A percentile compares a stretch with the other conserved stretches of the same genome.
Evolutionary conservation across 2,113 vertebrate species (phyloP).

Genomic region (Menura novaehollandiae): DNA sequence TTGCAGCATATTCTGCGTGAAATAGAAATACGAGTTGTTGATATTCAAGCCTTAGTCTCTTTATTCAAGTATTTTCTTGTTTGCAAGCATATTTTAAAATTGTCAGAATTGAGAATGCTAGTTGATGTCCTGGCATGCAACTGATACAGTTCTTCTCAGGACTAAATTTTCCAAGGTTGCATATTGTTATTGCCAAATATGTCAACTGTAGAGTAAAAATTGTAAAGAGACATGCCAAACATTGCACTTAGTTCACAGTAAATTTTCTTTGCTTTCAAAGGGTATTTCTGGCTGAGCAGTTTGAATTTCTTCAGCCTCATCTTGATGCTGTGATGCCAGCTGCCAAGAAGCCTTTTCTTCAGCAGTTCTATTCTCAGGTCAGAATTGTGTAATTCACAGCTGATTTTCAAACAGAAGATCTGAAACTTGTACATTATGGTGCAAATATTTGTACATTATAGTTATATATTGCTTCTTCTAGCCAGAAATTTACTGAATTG

Average conservation of each 20-base stretch:
- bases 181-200: not conserved
- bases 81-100: not conserved
- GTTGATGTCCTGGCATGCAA: not conserved
- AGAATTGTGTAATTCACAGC: not conserved
- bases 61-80: not conserved
- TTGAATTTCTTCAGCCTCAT: constrained; percentile 94
- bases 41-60: not conserved
- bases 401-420: not conserved
- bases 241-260: not conserved
- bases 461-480: not conserved
- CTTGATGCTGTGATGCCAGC: constrained; percentile 96
- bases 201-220: not conserved
- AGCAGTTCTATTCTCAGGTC: constrained; percentile 99
- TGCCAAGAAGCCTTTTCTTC: constrained; percentile 97
- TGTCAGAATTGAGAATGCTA: not conserved
- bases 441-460: not conserved
- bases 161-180: not conserved
- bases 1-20: not conserved
- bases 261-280: constrained; percentile 69
- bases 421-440: not conserved
- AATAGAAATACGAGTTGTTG: not conserved
- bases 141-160: fast-evolving
- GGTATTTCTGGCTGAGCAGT: constrained; percentile 96
- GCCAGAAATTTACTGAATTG: not conserved
- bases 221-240: not conserved